Evolutionary conservation across 2,113 vertebrate genomes (phyloP).

Genomic region (Engystomops pustulosus): DNA sequence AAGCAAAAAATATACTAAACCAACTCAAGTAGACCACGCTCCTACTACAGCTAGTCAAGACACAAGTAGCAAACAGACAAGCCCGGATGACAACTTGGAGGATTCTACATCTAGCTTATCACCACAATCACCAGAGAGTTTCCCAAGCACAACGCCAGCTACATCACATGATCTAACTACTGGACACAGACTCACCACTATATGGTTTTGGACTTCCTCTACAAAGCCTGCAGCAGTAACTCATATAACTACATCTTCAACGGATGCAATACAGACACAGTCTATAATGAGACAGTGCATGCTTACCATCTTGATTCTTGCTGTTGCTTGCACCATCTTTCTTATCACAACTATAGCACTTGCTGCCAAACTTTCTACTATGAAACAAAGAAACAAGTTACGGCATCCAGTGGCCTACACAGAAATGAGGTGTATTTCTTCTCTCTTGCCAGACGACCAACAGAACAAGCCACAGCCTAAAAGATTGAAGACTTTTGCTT

Average conservation of each 20-base stretch:
- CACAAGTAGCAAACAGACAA: neutral
- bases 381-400: slow-evolving; percentile 62
- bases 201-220: neutral
- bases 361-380: slow-evolving; percentile 75
- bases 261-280: neutral
- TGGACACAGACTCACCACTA: neutral
- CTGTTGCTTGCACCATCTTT: slow-evolving; percentile 78
- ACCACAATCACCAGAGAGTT: neutral
- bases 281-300: slow-evolving; percentile 72
- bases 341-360: slow-evolving; percentile 79
- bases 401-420: slow-evolving; percentile 67
- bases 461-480: slow-evolving; percentile 51
- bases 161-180: neutral
- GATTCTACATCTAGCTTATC: neutral
- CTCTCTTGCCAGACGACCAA: slow-evolving; percentile 76
- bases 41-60: neutral
- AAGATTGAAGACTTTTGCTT: slow-evolving; percentile 61
- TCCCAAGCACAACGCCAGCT: neutral
- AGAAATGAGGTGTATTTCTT: slow-evolving; percentile 89
- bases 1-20: neutral
- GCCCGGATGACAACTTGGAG: neutral
- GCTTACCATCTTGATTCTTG: slow-evolving; percentile 79
- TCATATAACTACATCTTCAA: neutral
- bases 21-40: neutral
- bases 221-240: neutral